These are phyloP conservation scores for Garrulus glandarius DNA, from an alignment of 2,797 vertebrate species.

Conservation along the genomic window DNA sequence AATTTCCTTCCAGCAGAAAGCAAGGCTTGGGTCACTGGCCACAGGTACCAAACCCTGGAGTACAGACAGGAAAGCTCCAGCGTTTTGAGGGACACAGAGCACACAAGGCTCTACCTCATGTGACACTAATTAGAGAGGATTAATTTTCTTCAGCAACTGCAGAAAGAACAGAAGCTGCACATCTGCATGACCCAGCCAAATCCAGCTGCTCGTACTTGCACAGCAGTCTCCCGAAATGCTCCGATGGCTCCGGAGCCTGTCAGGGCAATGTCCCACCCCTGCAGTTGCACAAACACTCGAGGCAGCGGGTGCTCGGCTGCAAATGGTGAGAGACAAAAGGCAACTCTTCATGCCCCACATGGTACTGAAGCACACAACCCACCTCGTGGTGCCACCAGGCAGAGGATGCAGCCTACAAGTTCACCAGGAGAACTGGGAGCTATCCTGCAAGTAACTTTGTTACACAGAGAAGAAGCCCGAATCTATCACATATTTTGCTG, in stretches of 20 bases:
- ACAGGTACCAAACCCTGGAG: background rate
- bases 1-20: background rate
- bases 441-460: background rate
- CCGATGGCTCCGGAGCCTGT: rapidly evolving
- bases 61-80: background rate
- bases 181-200: background rate
- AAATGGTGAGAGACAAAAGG: background rate
- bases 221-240: background rate
- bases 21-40: background rate
- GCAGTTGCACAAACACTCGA: background rate
- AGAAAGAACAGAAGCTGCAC: background rate
- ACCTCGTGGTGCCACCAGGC: background rate
- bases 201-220: background rate
- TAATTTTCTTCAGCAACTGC: background rate
- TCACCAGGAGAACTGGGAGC: background rate
- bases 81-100: background rate
- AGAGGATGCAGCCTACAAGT: background rate
- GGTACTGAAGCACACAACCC: background rate
- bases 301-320: background rate
- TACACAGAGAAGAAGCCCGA: background rate
- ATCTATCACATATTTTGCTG: background rate
- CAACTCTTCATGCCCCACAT: background rate
- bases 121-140: background rate
- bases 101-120: background rate
- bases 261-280: background rate